A percentile compares a stretch with the other conserved stretches of the same genome.
phyloP scores from a whole-genome alignment of 2,888 invertebrate genomes.

The Sarcophaga rosellei region DNA sequence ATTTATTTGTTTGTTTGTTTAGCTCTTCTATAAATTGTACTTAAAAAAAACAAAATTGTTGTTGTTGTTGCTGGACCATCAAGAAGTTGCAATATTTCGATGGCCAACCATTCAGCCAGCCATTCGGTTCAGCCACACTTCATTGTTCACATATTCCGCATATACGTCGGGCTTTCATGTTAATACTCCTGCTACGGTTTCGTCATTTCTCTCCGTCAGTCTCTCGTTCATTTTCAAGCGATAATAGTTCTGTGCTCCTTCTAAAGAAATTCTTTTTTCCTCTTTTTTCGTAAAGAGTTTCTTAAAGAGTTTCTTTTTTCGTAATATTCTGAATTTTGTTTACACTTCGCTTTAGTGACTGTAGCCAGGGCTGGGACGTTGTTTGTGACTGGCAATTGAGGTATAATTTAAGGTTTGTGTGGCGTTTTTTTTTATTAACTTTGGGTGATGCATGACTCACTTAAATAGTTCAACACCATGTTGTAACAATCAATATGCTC shows the following conservation, averaged over 20 bases:
- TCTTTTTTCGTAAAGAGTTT: constrained; percentile 29
- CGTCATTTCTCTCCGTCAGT: constrained; percentile 11
- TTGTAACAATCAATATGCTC: constrained; percentile 50
- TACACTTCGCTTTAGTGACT: constrained; percentile 48
- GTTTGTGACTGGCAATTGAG: constrained; percentile 45
- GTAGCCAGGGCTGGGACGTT: constrained; percentile 23
- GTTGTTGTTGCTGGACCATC: constrained; percentile 52
- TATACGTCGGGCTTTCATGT: neutral
- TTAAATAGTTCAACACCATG: constrained; percentile 60
- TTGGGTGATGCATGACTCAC: constrained; percentile 68
- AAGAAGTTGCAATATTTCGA: constrained; percentile 57
- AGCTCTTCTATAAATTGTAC: constrained; percentile 53
- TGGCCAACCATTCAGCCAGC: constrained; percentile 36
- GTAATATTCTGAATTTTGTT: constrained; percentile 55
- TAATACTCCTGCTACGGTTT: constrained; percentile 19
- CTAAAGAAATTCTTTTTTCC: constrained; percentile 17
- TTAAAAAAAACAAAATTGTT: constrained; percentile 22
- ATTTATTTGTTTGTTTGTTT: constrained; percentile 55
- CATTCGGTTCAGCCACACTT: constrained; percentile 21
- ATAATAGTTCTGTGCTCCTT: constrained; percentile 36
- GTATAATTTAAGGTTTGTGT: constrained; percentile 58
- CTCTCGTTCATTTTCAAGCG: constrained; percentile 21
- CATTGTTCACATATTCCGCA: neutral
- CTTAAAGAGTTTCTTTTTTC: constrained; percentile 16
- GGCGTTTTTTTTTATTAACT: constrained; percentile 29